Base-by-base conservation (phyloP, 2,797 vertebrate species). In the Antennarius maculatus region DNA sequence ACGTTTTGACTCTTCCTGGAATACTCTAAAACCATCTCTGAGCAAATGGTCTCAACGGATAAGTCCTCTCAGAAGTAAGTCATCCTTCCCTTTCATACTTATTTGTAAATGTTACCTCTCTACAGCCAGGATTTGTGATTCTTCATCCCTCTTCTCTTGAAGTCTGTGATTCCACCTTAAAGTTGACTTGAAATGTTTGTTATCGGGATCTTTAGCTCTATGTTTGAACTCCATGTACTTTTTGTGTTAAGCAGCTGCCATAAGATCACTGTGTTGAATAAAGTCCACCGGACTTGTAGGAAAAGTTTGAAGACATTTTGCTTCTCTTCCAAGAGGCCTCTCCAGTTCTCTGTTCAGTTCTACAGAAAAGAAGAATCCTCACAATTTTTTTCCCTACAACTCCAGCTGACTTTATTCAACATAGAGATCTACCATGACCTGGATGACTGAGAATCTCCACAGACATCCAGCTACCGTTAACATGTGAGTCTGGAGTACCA, bases 401-500 rank as follows among this genome's bases (percentile, higher is more conserved):
- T 34, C 31, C 31, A 34, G 31, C 7, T 34, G 31, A 34, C 31
- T 34, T 34, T 34, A 34, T 34, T 34, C 31, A 2, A 34, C 31
- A 34, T 3, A 2, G 31, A 34, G 31, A 34, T 34, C 31, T 8
- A 34, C 31, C 31, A 34, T 34, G 31, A 34, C 31, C 31, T 34
- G 31, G 31, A 34, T 34, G 31, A 8, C 2, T 5, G 31, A 34
- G 31, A 34, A 34, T 34, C 31, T 34, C 31, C 31, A 34, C 31
- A 34, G 31, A 34, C 31, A 34, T 8, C 31, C 42, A 59, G 68
- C 61, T 82, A 68, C 72, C 79, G 88, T 90, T 87, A 92, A 86
- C 88, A 89, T 85, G 90, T 91, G 91, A 92, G 93, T 81, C 84
- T 57, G 75, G 80, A 86, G 69, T 72, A 91, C 88, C 71, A 83